Percentiles rank a stretch among this genome's conserved stretches.
Conservation (phyloP, 2,888 invertebrate species). For the Andrena marginata region DNA sequence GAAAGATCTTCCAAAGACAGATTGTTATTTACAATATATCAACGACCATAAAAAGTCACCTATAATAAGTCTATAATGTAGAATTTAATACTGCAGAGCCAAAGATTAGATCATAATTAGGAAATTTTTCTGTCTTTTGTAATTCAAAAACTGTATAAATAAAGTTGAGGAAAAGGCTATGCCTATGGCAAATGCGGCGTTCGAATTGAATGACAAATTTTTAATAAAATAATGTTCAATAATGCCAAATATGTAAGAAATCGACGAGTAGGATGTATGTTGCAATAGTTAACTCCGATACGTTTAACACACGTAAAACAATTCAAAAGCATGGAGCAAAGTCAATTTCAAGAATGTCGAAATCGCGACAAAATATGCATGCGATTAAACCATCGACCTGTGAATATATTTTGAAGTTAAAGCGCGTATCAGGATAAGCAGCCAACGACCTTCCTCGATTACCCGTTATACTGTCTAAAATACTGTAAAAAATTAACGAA, state of each 20-base stretch:
- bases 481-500: constrained; percentile 12
- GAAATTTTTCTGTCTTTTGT: not conserved
- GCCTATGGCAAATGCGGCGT: not conserved
- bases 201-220: constrained; percentile 1
- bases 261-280: not conserved
- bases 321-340: not conserved
- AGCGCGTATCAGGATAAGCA: not conserved
- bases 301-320: not conserved
- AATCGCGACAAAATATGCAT: not conserved
- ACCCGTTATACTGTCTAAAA: no score
- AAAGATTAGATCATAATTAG: no score
- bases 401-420: not conserved
- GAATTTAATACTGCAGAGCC: no score
- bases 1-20: not conserved
- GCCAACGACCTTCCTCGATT: not conserved
- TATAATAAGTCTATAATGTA: no score
- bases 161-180: not conserved
- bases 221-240: no score
- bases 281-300: no score
- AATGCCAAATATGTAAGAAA: not conserved
- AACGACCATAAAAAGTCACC: no score
- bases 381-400: not conserved
- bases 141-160: not conserved
- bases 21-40: not conserved
- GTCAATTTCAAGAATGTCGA: constrained; percentile 20